Conservation (phyloP, 2,113 vertebrate species). For the Eublepharis macularius region DNA sequence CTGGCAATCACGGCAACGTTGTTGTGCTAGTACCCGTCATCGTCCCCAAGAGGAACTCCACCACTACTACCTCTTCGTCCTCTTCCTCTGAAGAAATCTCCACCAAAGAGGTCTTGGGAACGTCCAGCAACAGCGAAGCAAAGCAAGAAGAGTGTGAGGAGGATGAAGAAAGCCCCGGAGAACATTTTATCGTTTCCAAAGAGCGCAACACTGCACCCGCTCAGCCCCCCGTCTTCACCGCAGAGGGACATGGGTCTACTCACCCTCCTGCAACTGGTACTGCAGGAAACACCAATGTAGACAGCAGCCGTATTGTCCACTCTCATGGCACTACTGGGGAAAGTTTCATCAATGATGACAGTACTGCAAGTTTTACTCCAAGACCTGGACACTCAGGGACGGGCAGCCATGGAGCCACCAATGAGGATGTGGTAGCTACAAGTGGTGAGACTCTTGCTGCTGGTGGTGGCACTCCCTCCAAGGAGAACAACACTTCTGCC, state of each 20-base stretch:
- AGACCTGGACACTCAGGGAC: neutral
- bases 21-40: conserved; percentile 9
- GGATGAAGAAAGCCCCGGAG: neutral
- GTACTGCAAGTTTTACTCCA: neutral
- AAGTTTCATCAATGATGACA: neutral
- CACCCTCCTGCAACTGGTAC: neutral
- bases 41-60: neutral
- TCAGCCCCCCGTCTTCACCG: neutral
- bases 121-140: neutral
- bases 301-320: neutral
- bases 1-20: neutral
- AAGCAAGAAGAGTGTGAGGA: neutral
- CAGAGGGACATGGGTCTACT: neutral
- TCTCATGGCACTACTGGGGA: neutral
- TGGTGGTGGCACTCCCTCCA: neutral
- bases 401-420: neutral
- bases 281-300: neutral
- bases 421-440: neutral
- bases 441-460: neutral
- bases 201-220: neutral
- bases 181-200: neutral
- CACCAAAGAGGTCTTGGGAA: neutral
- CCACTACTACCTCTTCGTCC: neutral
- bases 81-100: neutral
- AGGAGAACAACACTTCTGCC: neutral